Evolutionary conservation across 2,113 vertebrate species (phyloP), one percentile per base, ranked within the genome.

Genomic region (Taurulus bubalis): DNA sequence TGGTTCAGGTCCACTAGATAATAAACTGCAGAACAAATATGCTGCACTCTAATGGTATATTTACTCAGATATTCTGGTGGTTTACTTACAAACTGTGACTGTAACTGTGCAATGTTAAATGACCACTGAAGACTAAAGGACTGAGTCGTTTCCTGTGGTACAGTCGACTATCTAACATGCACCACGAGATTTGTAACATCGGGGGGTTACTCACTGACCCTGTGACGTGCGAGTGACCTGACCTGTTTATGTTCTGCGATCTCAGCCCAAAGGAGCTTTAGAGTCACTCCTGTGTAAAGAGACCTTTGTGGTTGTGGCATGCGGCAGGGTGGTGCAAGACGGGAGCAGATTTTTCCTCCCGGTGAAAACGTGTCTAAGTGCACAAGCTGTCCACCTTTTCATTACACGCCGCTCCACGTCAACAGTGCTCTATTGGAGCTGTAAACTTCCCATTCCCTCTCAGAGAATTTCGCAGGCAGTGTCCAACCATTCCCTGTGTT

Each of bases 291-390:
- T 28, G 47, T 88, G 79, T 87, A 87, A 90, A 92, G 86, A 87
- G 85, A 79, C 71, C 85, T 81, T 92, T 90, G 92, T 94, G 90
- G 83, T 74, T 83, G 77, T 84, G 87, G 89, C 89, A 93, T 94
- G 90, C 88, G 64, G 84, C 90, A 87, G 82, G 79, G 85, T 80
- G 89, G 87, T 91, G 90, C 87, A 91, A 90, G 82, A 76, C 71
- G 22, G 22, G 80, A 72, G 42, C 49, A 20, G 63, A 86, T 79
- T 77, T 90, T 86, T 83, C 86, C 87, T 83, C 65, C 59, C 3
- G 36, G 64, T 66, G 74, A 84, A 89, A 89, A 68, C 36, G 36
- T 77, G 63, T 77, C 75, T 78, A 80, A 59, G 79, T 80, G 14
- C 47, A 82, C 68, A 34, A 58, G 80, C 79, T 53, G 86, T 85